These are phyloP conservation scores for Catonia carolina DNA, from an alignment of 2,888 invertebrate species.

Conservation along the genomic window DNA sequence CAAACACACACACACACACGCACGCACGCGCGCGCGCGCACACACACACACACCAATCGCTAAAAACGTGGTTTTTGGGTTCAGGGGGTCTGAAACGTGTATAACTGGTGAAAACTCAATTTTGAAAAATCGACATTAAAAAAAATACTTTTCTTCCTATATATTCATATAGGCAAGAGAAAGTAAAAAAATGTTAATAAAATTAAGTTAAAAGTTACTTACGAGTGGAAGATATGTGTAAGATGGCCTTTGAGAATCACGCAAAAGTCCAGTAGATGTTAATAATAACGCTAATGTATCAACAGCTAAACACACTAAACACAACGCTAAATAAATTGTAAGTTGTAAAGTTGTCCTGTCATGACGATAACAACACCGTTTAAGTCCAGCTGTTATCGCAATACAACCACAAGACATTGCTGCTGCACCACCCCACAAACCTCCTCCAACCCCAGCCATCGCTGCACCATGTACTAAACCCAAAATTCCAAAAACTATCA, in stretches of 20 bases:
- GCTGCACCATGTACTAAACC: constrained; percentile 37
- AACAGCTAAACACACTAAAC: constrained; percentile 39
- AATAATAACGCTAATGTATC: constrained; percentile 39
- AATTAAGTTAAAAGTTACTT: no score
- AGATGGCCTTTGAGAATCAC: constrained; percentile 35
- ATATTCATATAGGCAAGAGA: no score
- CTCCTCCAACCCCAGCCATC: constrained; percentile 36
- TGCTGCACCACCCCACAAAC: constrained; percentile 39
- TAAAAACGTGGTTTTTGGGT: no score
- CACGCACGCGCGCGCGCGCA: no score
- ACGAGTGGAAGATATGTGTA: constrained; percentile 12
- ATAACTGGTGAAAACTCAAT: no score
- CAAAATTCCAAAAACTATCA: constrained; percentile 38
- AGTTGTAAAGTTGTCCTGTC: constrained; percentile 30
- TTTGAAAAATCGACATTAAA: no score
- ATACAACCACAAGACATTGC: constrained; percentile 35
- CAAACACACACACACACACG: no score
- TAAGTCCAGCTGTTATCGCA: constrained; percentile 36
- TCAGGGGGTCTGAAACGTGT: no score
- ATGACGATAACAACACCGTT: constrained; percentile 33
- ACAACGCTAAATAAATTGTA: constrained; percentile 39
- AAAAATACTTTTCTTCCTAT: no score
- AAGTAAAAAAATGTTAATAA: no score
- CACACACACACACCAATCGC: no score
- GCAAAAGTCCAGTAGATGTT: constrained; percentile 39